A percentile compares a stretch with the other conserved stretches of the same genome.
phyloP scores from a whole-genome alignment of 2,888 invertebrate genomes.

The Boloria selene region DNA sequence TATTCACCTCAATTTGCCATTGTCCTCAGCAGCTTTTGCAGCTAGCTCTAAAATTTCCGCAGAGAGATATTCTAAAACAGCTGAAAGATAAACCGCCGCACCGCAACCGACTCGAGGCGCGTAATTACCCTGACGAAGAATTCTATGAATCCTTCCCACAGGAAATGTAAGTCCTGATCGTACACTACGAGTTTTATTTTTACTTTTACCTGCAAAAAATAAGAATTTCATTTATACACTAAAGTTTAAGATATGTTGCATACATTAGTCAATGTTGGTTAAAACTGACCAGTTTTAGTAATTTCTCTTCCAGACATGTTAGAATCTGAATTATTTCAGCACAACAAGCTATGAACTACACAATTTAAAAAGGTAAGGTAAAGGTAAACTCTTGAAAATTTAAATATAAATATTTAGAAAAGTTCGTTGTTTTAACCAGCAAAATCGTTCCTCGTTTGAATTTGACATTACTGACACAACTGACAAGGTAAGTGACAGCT shows the following conservation, averaged over 20 bases:
- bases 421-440: too few species aligned
- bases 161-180: conserved; percentile 84
- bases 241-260: not conserved
- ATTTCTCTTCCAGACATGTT: conserved; percentile 29
- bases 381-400: too few species aligned
- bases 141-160: conserved; percentile 83
- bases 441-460: too few species aligned
- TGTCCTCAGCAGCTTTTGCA: conserved; percentile 86
- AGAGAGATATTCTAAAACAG: conserved; percentile 86
- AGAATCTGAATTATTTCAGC: not conserved
- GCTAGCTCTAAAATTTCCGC: conserved; percentile 87
- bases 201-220: conserved; percentile 44
- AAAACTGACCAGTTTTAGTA: conserved; percentile 1
- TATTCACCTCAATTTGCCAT: conserved; percentile 83
- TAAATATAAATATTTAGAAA: too few species aligned
- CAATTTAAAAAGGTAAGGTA: too few species aligned
- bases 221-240: not conserved
- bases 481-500: too few species aligned
- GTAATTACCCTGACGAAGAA: conserved; percentile 84
- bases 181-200: conserved; percentile 75
- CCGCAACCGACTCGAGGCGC: conserved; percentile 82
- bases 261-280: not conserved
- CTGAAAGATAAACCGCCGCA: conserved; percentile 80
- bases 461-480: too few species aligned
- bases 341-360: too few species aligned